phyloP scores from a whole-genome alignment of 2,888 invertebrate species.

The Synanthedon tipuliformis region DNA sequence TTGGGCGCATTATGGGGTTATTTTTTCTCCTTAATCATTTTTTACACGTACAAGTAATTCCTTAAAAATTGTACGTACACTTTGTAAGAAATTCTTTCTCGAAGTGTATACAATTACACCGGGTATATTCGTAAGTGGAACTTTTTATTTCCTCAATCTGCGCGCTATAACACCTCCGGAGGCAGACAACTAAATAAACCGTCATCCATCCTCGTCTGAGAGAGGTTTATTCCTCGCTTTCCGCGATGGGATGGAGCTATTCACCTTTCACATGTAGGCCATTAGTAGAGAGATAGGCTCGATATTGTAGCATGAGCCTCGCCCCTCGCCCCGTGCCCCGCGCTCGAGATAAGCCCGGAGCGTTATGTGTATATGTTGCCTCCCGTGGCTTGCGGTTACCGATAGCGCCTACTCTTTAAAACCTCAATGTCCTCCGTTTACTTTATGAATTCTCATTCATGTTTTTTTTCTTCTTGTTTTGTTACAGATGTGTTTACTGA shows the following conservation, averaged over 20 bases:
- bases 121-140: conserved; percentile 1
- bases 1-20: too few relatives aligned
- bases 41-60: too few relatives aligned
- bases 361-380: conserved; percentile 42
- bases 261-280: conserved; percentile 62
- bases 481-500: neutral
- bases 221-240: conserved; percentile 34
- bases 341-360: conserved; percentile 47
- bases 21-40: too few relatives aligned
- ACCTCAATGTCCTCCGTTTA: neutral
- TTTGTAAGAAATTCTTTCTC: too few relatives aligned
- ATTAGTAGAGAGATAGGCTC: conserved; percentile 61
- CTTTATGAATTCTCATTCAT: neutral
- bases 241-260: conserved; percentile 42
- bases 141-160: conserved; percentile 3
- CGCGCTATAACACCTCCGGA: conserved; percentile 11
- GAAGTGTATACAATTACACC: too few relatives aligned
- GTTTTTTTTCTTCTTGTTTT: neutral
- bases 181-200: conserved; percentile 30
- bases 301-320: conserved; percentile 46
- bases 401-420: conserved; percentile 18
- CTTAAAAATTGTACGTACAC: neutral
- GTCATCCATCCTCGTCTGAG: conserved; percentile 29
- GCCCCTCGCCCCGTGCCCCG: conserved; percentile 15
- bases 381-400: conserved; percentile 35